These are phyloP conservation scores for Poecilia wingei DNA, from an alignment of 2,797 vertebrate genomes.

Conservation along the genomic window DNA sequence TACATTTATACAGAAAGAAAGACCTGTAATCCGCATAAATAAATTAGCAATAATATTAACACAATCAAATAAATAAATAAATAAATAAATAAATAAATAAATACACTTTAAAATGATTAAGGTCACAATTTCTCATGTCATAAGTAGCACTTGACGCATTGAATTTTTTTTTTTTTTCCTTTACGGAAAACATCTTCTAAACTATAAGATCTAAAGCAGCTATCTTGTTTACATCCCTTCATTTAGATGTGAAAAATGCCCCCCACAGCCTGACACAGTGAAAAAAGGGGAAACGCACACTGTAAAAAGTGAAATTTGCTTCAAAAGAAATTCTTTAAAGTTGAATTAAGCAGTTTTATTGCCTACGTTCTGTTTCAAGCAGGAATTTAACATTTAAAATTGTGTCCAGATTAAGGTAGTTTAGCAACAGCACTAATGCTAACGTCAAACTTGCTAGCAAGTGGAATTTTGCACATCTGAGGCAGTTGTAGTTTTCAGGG, in stretches of 20 bases:
- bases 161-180: constrained; percentile 30
- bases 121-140: constrained; percentile 90
- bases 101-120: constrained; percentile 83
- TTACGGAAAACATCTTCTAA: constrained; percentile 67
- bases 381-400: not conserved
- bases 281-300: not conserved
- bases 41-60: constrained; percentile 80
- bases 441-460: constrained; percentile 1
- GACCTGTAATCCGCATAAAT: constrained; percentile 75
- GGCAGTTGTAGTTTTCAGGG: not conserved
- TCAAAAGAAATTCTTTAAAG: not conserved
- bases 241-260: constrained; percentile 19
- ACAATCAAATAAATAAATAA: constrained; percentile 80
- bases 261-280: constrained; percentile 12
- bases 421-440: constrained; percentile 3
- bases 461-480: not conserved
- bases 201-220: constrained; percentile 74
- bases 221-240: constrained; percentile 65
- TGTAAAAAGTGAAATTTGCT: not conserved
- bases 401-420: not conserved
- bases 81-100: constrained; percentile 79
- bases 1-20: constrained; percentile 88
- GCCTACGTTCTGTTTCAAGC: not conserved
- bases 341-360: not conserved
- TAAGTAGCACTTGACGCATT: constrained; percentile 82